Percentiles rank a stretch among this genome's conserved stretches.
These are phyloP conservation scores for Crotalus helleri DNA, from an alignment of 2,113 vertebrate species.

Conservation along the genomic window DNA sequence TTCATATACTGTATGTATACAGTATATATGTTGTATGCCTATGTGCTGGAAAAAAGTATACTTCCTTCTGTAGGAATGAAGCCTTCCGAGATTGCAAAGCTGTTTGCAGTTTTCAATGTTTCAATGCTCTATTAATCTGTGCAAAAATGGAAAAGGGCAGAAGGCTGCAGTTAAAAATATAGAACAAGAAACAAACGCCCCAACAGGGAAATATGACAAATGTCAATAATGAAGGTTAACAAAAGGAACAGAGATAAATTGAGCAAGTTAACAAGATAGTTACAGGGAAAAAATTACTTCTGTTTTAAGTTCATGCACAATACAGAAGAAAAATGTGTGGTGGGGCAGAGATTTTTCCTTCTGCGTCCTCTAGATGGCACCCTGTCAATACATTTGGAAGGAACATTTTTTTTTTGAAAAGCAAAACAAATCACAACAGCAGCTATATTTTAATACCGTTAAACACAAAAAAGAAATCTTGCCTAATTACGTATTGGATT, in stretches of 20 bases:
- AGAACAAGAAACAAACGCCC: not conserved
- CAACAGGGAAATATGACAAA: not conserved
- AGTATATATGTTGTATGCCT: not conserved
- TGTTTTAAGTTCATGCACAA: not conserved
- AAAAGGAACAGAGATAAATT: not conserved
- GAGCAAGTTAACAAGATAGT: not conserved
- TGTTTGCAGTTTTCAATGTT: not conserved
- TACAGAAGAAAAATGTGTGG: not conserved
- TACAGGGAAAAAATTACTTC: not conserved
- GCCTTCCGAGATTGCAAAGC: not conserved
- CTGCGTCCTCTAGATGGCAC: not conserved
- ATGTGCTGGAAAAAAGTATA: not conserved
- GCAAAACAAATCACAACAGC: too few relatives aligned
- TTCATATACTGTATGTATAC: not conserved
- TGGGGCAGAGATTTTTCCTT: not conserved
- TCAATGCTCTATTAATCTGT: not conserved
- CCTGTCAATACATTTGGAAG: not conserved
- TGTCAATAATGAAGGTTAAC: not conserved
- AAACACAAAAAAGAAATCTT: not conserved
- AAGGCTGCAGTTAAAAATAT: not conserved
- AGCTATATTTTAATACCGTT: rapidly evolving
- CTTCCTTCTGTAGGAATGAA: not conserved
- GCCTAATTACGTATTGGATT: not conserved
- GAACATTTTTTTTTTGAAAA: not conserved
- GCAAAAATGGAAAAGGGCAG: not conserved